These are phyloP conservation scores for Sinosuthora webbiana DNA, from an alignment of 2,113 vertebrate genomes.

Conservation along the genomic window DNA sequence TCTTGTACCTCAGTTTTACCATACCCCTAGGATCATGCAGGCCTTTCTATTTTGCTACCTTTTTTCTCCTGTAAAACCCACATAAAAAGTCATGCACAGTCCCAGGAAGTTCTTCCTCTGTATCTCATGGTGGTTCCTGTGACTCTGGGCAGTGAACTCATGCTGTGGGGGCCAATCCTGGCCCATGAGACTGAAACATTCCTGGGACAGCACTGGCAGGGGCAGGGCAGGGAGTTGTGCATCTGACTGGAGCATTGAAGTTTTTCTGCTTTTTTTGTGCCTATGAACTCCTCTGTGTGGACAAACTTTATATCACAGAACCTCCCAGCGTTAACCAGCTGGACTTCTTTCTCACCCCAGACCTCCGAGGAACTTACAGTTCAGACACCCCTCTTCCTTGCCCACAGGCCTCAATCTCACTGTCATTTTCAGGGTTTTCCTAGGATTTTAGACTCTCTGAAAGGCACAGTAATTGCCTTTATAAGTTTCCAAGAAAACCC, in stretches of 20 bases:
- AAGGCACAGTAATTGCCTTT: background rate
- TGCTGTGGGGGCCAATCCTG: fast-evolving
- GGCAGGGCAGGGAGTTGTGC: fast-evolving
- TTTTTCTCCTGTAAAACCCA: background rate
- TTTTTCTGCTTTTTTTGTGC: background rate
- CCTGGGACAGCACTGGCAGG: background rate
- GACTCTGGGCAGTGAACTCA: background rate
- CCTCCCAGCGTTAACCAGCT: background rate
- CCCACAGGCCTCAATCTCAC: background rate
- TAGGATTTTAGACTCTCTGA: background rate
- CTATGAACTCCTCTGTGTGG: background rate
- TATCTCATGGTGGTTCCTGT: fast-evolving
- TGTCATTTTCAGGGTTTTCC: background rate
- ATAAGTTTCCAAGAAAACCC: background rate
- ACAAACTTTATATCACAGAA: background rate
- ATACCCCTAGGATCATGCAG: fast-evolving
- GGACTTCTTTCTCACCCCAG: background rate
- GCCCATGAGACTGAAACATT: too few relatives aligned
- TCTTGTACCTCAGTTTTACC: background rate
- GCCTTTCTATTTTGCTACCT: background rate
- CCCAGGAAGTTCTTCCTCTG: background rate
- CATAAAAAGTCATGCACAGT: too few relatives aligned
- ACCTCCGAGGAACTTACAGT: background rate
- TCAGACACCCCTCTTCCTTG: background rate
- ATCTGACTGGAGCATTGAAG: background rate